Evolutionary conservation across 37 sponge, comb jelly and placozoan species (phyloP), one percentile per base, ranked within the genome.

Genomic region (Amphimedon queenslandica): DNA sequence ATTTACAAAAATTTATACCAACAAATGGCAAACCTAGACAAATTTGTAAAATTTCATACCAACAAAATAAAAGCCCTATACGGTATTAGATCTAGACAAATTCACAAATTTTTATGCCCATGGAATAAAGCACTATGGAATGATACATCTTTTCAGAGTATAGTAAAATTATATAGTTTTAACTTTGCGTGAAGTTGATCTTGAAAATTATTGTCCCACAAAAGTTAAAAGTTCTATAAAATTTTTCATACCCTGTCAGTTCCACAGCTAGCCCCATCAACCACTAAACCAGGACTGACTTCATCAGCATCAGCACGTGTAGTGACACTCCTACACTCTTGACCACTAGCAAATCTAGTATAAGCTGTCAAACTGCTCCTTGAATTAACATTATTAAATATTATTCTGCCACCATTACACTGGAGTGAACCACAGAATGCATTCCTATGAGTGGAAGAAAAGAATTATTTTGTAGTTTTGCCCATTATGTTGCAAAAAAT

Each of bases 251-350:
- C 84, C 69, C 13, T 47, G 5, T 79, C 51, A 43, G 57, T 66
- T 18, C 77, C 82, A 72, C 87, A 87, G 38, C 25, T 80, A 4
- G 72, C 66, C 18, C 87, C 87, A 57, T 87, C 82, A 35, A 43
- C 37, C 3, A 87, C 87, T n/a, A 87, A 71, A 4, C 87, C 87
- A 30, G 71, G 85, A 33, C 57, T 73, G 10, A 66, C 38, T 2
- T 55, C 57, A 37, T 87, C 82, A 4, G 77, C 25, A 42, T 42
- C 13, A 31, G 77, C 37, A 10, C 28, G 39, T n/a, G 69, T 33
- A 2, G 77, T 73, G 77, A 81, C 77, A 37, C 72, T 41, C 25
- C 72, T 66, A 57, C 43, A 70, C 20, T 2, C 18, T 31, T 27
- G 57, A 66, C 4, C 8, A 10, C 13, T 27, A 35, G 21, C 68